A percentile compares a stretch with the other conserved stretches of the same genome.
Conservation (phyloP, 2,888 invertebrate species). For the Xiphydria camelus region DNA sequence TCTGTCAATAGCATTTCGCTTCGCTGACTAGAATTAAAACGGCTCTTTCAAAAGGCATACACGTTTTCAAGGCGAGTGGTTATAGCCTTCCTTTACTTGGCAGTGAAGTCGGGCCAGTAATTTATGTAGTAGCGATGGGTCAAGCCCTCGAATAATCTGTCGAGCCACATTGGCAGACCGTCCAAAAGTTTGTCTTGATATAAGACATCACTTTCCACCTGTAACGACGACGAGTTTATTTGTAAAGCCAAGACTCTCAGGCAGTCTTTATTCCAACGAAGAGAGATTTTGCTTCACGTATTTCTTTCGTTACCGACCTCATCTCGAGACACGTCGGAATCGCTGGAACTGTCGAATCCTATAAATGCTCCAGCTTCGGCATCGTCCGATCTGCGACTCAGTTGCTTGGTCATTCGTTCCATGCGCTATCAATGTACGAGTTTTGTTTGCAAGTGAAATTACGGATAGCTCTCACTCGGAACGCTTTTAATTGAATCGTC, state of each 20-base stretch:
- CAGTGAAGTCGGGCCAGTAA: conserved; percentile 97
- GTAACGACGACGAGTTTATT: no score
- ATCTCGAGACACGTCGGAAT: conserved; percentile 53
- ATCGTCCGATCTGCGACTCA: conserved; percentile 58
- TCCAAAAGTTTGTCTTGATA: conserved; percentile 81
- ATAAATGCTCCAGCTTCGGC: conserved; percentile 85
- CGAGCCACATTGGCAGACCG: conserved; percentile 94
- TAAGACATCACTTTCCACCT: conserved; percentile 61
- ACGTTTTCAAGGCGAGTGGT: conserved; percentile 16
- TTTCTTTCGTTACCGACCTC: conserved; percentile 39
- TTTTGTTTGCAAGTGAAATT: conserved; percentile 7
- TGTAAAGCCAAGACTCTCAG: conserved; percentile 42
- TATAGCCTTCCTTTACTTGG: conserved; percentile 64
- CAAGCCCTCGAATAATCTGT: conserved; percentile 93
- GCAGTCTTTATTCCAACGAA: no score
- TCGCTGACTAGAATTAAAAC: conserved; percentile 36
- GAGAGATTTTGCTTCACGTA: no score
- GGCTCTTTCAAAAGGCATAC: conserved; percentile 24
- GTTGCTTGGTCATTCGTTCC: conserved; percentile 67
- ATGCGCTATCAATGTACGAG: conserved; percentile 62
- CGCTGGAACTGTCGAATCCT: conserved; percentile 77
- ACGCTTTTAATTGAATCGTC: not conserved
- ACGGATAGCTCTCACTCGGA: conserved; percentile 2
- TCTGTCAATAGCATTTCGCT: conserved; percentile 27
- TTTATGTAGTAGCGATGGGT: conserved; percentile 94